Evolutionary conservation across 2,888 invertebrate genomes (phyloP), one percentile per base, ranked within the genome.

Genomic region (Trachelus stipa): DNA sequence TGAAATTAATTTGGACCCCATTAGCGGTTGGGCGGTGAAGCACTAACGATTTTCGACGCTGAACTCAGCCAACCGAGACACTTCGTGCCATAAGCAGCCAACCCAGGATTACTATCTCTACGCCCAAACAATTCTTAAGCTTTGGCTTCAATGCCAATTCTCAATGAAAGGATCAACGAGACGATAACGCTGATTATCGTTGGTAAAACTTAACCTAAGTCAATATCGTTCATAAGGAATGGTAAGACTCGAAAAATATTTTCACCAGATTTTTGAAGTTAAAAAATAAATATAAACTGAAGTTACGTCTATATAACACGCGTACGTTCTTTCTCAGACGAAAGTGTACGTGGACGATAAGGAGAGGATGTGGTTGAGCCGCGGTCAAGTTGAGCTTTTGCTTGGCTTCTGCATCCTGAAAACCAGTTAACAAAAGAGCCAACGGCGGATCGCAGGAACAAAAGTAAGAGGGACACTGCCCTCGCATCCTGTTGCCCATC

Each of bases 321-420:
- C 2, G 56, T 56, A 23, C 23, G 1, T 9, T 9, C 1, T 9
- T 56, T 56, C 15, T 56, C 6, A 56, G 2, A 9, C 56, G 2
- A 56, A 56, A 56, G 2, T 23, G 9, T 23, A 56, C 9, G 23
- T 56, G 56, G 77, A 78, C 75, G 77, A 79, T 79, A 81, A 80
- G 77, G 83, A 83, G 84, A 88, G 91, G 91, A 91, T 91, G 91
- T 91, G 91, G 91, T 91, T 88, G 90, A 90, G 89, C 90, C 83
- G 82, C 78, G 87, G 86, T 87, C 88, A 88, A 89, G 89, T 89
- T 86, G 87, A 90, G 90, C 89, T 89, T 90, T 91, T 91, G 89
- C 89, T 85, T 83, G 91, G 90, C 88, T 91, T 91, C 91, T 88
- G 90, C 88, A 89, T 89, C 90, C 90, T 90, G 87, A 88, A 87